A percentile compares a stretch with the other conserved stretches of the same genome.
Conservation (phyloP, 2,888 invertebrate genomes). For the Trachelus iudaicus region DNA sequence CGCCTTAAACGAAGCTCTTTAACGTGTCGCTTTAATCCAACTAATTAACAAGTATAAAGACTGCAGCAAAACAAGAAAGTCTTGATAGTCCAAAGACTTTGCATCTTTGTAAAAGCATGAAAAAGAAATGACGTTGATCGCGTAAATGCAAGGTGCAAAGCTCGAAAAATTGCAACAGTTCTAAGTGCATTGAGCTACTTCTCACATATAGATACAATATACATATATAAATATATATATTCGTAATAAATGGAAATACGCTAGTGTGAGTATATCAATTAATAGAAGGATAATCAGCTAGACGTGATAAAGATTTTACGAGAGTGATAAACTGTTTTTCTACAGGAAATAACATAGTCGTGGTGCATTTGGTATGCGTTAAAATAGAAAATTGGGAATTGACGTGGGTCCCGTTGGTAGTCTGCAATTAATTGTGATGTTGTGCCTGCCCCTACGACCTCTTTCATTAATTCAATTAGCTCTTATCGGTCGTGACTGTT, state of each 20-base stretch:
- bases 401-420: not conserved
- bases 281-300: too few relatives aligned
- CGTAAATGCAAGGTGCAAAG: too few relatives aligned
- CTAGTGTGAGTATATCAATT: too few relatives aligned
- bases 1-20: not conserved
- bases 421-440: conserved; percentile 21
- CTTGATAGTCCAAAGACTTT: not conserved
- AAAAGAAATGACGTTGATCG: too few relatives aligned
- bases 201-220: too few relatives aligned
- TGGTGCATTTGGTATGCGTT: not conserved
- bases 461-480: conserved; percentile 52
- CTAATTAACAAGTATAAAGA: not conserved
- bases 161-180: too few relatives aligned
- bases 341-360: not conserved
- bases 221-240: too few relatives aligned
- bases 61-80: not conserved
- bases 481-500: conserved; percentile 35
- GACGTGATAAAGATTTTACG: not conserved
- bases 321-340: not conserved
- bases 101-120: not conserved
- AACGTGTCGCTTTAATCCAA: not conserved
- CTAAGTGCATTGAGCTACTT: too few relatives aligned
- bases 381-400: not conserved
- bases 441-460: conserved; percentile 44
- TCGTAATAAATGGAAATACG: too few relatives aligned